phyloP scores from a whole-genome alignment of 2,113 vertebrate species.

The Ochotona curzoniae region DNA sequence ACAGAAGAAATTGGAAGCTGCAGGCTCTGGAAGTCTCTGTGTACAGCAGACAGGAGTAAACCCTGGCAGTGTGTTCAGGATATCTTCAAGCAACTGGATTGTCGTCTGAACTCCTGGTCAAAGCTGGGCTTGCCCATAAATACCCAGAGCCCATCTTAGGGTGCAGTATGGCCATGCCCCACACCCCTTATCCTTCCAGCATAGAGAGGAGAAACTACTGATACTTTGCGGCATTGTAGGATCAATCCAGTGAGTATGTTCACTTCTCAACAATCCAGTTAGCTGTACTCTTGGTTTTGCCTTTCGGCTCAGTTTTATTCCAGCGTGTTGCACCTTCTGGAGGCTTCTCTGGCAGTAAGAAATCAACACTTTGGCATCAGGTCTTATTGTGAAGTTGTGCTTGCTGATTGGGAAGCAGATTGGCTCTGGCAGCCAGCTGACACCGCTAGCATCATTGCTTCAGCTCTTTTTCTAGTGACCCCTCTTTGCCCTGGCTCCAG shows the following conservation, averaged over 20 bases:
- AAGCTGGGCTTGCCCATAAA: neutral
- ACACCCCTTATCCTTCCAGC: neutral
- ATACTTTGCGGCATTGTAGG: neutral
- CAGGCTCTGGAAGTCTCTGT: neutral
- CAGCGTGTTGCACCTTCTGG: conserved; percentile 12
- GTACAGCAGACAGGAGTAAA: neutral
- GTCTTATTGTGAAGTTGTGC: neutral
- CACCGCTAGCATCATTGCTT: neutral
- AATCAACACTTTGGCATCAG: neutral
- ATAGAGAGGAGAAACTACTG: neutral
- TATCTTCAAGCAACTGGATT: neutral
- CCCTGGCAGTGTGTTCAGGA: neutral
- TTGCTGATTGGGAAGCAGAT: neutral
- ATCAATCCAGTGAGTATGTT: neutral
- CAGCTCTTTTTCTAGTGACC: neutral
- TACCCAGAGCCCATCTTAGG: neutral
- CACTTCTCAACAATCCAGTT: neutral
- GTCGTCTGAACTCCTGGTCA: neutral
- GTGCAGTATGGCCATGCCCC: neutral
- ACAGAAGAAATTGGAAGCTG: neutral
- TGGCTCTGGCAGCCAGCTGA: neutral
- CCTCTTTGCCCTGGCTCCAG: neutral
- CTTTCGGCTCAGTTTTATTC: neutral
- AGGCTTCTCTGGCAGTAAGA: conserved; percentile 47
- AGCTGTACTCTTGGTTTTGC: neutral